Evolutionary conservation across 23 tunicate genomes (phyloP).

Genomic region (Pegea sp.): DNA sequence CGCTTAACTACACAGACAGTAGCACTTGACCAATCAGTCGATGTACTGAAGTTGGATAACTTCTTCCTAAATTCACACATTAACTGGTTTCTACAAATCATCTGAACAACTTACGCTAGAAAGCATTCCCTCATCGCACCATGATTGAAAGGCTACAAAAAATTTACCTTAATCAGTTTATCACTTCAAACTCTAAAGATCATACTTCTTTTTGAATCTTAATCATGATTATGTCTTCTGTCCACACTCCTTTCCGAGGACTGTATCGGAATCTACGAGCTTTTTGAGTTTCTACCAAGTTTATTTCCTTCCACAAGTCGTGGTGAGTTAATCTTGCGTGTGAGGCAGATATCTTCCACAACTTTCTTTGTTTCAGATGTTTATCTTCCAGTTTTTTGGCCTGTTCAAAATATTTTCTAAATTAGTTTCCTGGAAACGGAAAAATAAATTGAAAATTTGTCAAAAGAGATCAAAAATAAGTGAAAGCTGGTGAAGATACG

Average conservation of each 20-base stretch:
- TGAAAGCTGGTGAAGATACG: no score
- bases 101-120: constrained; percentile 55
- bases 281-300: constrained; percentile 29
- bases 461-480: not conserved
- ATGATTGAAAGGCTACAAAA: constrained; percentile 71
- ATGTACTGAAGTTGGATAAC: constrained; percentile 37
- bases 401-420: no score
- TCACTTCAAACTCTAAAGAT: not conserved
- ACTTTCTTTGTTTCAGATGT: constrained; percentile 13
- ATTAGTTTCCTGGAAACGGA: no score
- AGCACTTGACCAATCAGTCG: constrained; percentile 62
- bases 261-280: constrained; percentile 60
- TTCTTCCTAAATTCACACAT: constrained; percentile 30
- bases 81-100: not conserved
- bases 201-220: constrained; percentile 53
- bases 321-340: constrained; percentile 42
- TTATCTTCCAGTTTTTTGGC: constrained; percentile 35
- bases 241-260: constrained; percentile 78
- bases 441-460: not conserved
- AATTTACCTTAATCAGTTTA: not conserved
- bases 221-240: constrained; percentile 85
- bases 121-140: constrained; percentile 99
- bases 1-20: constrained; percentile 65
- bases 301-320: constrained; percentile 53
- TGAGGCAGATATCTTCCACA: constrained; percentile 79